Base-by-base conservation (phyloP, 2,797 vertebrate genomes). In the Bovichtus diacanthus region DNA sequence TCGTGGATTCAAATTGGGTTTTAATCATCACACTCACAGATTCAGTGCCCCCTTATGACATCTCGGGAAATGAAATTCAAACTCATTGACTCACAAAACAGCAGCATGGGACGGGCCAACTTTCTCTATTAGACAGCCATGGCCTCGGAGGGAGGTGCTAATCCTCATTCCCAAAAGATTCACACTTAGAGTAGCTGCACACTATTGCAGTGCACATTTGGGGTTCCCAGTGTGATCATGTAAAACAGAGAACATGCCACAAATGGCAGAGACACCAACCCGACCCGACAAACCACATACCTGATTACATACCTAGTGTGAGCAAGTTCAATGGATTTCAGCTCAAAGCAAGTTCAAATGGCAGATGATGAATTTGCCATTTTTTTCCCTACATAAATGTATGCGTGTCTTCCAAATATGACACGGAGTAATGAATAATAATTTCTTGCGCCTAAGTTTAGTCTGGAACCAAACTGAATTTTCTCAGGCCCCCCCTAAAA, bases 21-120 rank as follows among this genome's bases (percentile, higher is more conserved):
- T 86, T 90, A 92, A 92, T 90, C 88, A 90, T 84, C 87, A 81
- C 79, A 43, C 73, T 87, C 78, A 59, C 53, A 88, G 71, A 88
- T 82, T 78, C 86, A 56, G 43, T 87, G 82, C 63, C 69, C 81
- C 75, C 80, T 77, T 31, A 64, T 86, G 83, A 88, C 87, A 89
- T 83, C 59, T 64, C n/a, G 5, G 82, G 80, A 87, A 88, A 88
- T 90, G 70, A 83, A 89, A 88, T 88, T 86, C 79, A 85, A 76
- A 81, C 83, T 87, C 88, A 85, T 76, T 89, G 79, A 88, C 86
- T 89, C 78, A 75, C 76, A 90, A 83, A 90, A 75, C 80, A 85
- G 81, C 73, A 64, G 60, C 60, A 60, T 38, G 60, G 82, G 85
- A 83, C 16, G 6, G 51, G 64, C 78, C 72, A 74, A 65, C 74